Conservation (phyloP, 1,140 invertebrate genomes). For the Limonius californicus region DNA sequence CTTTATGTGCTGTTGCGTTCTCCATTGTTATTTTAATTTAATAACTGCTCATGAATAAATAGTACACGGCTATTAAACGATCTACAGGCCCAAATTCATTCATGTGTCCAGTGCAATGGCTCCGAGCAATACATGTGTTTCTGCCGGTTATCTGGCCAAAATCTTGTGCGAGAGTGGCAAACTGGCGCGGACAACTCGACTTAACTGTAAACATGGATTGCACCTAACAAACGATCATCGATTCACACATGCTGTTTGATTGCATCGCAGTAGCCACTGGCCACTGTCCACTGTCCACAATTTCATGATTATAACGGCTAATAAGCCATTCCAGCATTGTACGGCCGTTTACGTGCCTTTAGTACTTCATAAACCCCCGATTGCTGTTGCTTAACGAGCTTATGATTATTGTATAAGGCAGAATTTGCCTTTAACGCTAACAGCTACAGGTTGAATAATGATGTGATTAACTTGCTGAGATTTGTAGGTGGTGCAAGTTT, state of each 20-base stretch:
- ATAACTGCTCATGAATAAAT: neutral
- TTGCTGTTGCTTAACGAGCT: no score
- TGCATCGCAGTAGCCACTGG: neutral
- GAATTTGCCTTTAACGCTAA: no score
- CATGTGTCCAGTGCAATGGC: neutral
- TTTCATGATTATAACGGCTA: no score
- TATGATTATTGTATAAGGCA: no score
- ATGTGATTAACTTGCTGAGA: no score
- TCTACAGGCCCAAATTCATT: neutral
- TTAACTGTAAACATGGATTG: neutral
- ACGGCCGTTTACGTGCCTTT: no score
- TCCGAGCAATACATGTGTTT: neutral
- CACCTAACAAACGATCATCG: neutral
- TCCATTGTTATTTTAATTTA: neutral
- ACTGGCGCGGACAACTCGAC: neutral
- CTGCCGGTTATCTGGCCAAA: neutral
- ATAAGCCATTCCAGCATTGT: no score
- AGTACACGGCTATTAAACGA: neutral
- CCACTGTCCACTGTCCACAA: no score
- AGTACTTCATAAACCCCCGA: no score
- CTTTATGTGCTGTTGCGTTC: neutral
- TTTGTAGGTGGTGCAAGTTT: no score
- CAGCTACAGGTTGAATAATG: no score
- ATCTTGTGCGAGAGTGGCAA: neutral
- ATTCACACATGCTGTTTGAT: neutral